Evolutionary conservation across 2,113 vertebrate species (phyloP).

Genomic region (Nycticryphes semicollaris): DNA sequence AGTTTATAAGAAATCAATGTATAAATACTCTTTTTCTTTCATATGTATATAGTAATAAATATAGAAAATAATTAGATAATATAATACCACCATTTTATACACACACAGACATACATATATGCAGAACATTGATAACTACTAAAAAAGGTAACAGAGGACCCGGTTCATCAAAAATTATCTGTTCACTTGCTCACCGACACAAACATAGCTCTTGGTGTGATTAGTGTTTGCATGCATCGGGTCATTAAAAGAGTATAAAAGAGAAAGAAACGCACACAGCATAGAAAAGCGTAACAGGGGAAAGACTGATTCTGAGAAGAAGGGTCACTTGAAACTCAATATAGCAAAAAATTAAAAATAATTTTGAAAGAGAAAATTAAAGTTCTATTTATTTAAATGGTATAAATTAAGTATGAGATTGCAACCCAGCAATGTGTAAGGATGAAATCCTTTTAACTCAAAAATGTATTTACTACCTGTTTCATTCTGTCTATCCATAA

Average conservation of each 20-base stretch:
- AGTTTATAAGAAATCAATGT: neutral
- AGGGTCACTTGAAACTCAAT: neutral
- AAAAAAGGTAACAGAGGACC: neutral
- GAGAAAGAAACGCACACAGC: neutral
- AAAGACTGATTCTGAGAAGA: neutral
- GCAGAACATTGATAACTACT: neutral
- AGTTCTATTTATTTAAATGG: slow-evolving; percentile 37
- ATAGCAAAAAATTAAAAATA: neutral
- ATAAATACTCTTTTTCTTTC: neutral
- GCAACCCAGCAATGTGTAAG: neutral
- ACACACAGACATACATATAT: neutral
- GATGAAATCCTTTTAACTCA: neutral
- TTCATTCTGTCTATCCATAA: neutral
- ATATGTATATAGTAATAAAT: neutral
- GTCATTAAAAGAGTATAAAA: neutral
- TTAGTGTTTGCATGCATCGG: neutral
- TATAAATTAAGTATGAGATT: neutral
- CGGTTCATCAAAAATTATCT: neutral
- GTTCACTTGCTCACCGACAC: neutral
- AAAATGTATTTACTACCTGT: slow-evolving; percentile 1
- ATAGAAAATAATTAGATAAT: neutral
- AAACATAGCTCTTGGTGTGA: neutral
- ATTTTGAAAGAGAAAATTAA: slow-evolving; percentile 26
- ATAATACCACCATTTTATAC: neutral
- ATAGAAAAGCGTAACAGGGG: neutral